These are phyloP conservation scores for Tetrapedia diversipes DNA, from an alignment of 2,888 invertebrate species.

Conservation along the genomic window DNA sequence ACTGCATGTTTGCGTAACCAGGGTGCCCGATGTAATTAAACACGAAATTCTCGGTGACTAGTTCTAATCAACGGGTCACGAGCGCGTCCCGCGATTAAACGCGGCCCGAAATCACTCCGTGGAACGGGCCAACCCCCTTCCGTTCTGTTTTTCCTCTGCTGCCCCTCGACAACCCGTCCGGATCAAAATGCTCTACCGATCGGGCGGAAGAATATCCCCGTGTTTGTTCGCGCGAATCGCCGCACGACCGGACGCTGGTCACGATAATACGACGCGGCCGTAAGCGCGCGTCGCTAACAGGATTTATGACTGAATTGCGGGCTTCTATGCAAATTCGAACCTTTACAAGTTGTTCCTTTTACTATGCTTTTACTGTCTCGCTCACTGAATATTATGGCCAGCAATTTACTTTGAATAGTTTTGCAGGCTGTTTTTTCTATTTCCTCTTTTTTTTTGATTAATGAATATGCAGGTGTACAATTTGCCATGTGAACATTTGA, in stretches of 20 bases:
- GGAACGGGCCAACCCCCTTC: not conserved
- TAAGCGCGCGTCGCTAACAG: too few species aligned
- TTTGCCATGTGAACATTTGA: too few species aligned
- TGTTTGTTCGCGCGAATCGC: not conserved
- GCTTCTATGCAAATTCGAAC: too few species aligned
- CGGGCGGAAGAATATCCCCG: slow-evolving; percentile 11
- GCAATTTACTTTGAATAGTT: too few species aligned
- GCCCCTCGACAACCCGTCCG: not conserved
- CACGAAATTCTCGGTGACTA: slow-evolving; percentile 53
- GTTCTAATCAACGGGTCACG: slow-evolving; percentile 47
- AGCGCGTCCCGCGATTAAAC: slow-evolving; percentile 30
- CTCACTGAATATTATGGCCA: too few species aligned
- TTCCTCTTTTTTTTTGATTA: too few species aligned
- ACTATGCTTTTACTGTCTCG: too few species aligned
- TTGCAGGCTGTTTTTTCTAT: too few species aligned
- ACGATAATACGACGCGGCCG: slow-evolving; percentile 2
- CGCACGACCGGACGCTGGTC: slow-evolving; percentile 5
- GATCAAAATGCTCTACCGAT: not conserved
- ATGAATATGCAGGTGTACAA: too few species aligned
- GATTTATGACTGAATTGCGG: too few species aligned
- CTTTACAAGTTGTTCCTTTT: too few species aligned
- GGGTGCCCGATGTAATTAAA: slow-evolving; percentile 44
- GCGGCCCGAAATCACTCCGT: not conserved
- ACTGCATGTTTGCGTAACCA: slow-evolving; percentile 14
- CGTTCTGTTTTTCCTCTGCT: not conserved